Base-by-base conservation (phyloP, 2,113 vertebrate species). In the Athene cunicularia region DNA sequence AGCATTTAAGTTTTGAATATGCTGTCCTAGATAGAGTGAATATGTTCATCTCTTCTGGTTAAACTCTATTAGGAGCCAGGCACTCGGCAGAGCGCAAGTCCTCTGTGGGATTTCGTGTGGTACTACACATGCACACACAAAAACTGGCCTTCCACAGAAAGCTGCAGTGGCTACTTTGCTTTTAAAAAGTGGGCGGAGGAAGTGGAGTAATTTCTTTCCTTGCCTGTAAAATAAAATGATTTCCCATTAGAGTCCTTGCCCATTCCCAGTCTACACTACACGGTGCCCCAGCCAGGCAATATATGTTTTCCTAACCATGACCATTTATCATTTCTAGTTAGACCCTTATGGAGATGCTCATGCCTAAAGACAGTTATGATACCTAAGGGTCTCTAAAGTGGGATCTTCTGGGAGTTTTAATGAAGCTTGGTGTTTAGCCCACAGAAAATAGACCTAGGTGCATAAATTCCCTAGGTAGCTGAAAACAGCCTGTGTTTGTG, bases 41-140 rank as follows among this genome's bases (percentile, higher is more conserved):
- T 37, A 19, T 27, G 19, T 59, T 63, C 8, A 27, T 41, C 32
- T 70, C 47, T 80, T 2, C 19, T 80, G 17, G 58, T 49, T 88
- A 75, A 75, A 47, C 9, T 28, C 53, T 64, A 1, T 20, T 22
- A 14, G 32, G 3, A 58, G 7, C 13, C 21, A 45, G 75, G 53
- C 22, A n/a, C 24, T 58, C 0, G 1, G 19, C 21, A 88, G 24
- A 35, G 16, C 3, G 1, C 7, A 45, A 64, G 8, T 33, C 55
- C 59, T 52, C 55, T 39, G 28, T 50, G 35, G 37, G 18, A 58
- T 16, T 19, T 85, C 1, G 3, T 0, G 0, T 28, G 23, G 11
- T 20, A 6, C n/a, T 22, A 27, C 1, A 0, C 1, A 3, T 9
- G 7, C 16, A 52, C 32, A 23, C 16, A 37, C 4, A 43, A 28